Evolutionary conservation across 2,888 invertebrate genomes (phyloP).

Genomic region (Ceraclea dissimilis): DNA sequence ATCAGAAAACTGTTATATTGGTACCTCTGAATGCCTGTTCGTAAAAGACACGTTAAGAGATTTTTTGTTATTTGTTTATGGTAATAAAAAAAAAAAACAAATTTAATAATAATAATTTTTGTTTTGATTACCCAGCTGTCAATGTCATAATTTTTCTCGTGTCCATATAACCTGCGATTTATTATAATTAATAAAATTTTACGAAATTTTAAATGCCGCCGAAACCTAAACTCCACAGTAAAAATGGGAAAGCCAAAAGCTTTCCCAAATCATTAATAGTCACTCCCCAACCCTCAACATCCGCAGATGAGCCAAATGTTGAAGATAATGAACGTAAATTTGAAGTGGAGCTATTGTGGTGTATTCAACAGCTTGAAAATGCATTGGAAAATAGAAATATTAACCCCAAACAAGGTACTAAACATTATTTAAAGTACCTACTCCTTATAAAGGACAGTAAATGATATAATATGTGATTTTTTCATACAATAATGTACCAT

Average conservation of each 20-base stretch:
- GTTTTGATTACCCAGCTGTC: no score
- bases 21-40: no score
- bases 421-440: no score
- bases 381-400: conserved; percentile 53
- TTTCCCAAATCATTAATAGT: conserved; percentile 17
- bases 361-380: conserved; percentile 63
- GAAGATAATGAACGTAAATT: conserved; percentile 57
- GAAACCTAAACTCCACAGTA: conserved; percentile 25
- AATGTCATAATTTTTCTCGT: no score
- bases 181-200: no score
- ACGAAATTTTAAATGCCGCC: conserved; percentile 22
- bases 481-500: conserved; percentile 15
- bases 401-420: conserved; percentile 51
- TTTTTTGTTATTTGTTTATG: no score
- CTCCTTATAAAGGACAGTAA: no score
- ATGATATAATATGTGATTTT: conserved; percentile 23
- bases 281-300: conserved; percentile 5
- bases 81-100: no score
- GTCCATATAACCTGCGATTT: no score
- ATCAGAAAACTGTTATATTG: no score
- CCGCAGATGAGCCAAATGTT: conserved; percentile 28
- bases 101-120: no score
- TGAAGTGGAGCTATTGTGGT: conserved; percentile 73
- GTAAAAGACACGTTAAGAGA: no score
- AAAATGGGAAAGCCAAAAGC: conserved; percentile 26